Base-by-base conservation (phyloP, 2,888 invertebrate species). In the Lithophane ornitopus region DNA sequence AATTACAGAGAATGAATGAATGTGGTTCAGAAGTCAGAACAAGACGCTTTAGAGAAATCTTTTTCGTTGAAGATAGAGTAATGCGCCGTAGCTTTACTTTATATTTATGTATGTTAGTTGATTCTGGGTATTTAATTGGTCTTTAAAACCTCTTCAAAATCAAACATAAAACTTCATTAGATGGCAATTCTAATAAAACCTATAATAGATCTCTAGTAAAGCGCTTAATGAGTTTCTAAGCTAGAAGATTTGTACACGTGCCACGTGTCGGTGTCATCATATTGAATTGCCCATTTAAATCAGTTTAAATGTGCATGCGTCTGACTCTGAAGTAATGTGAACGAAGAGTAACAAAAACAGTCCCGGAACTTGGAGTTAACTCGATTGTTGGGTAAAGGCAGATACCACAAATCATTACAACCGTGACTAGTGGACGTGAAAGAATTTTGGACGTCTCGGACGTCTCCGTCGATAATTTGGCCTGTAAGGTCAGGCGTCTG, bases 381-480 rank as follows among this genome's bases (percentile, higher is more conserved):
- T 84, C 80, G 81, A 80, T 85, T 86, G 81, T 88, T 85, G 81
- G 72, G 81, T 79, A 83, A 87, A 82, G 77, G 78, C 81, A 80
- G 79, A 88, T 82, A 84, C 86, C 88, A 88, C 87, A 88, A 90
- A 89, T 85, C 88, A 88, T 90, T 84, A 82, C 79, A 87, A 85
- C 84, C 91, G 90, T 91, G 90, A 90, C 90, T 85, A 54, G 80
- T 63, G 76, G 80, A 88, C 91, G 90, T 90, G 88, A 85, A 90
- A 88, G 90, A 90, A 91, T 91, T 89, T 82, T 63, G 59, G 73
- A 72, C 65, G 69, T 62, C 86, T 82, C 66, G n/a, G n/a, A n/a
- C n/a, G 67, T 65, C 85, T 83, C 73, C 66, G 73, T 66, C 74
- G 49, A 63, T 62, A 61, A 56, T 75, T 75, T 70, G 72, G 59